phyloP scores from a whole-genome alignment of 2,888 invertebrate species.

The Mythimna ferrago region DNA sequence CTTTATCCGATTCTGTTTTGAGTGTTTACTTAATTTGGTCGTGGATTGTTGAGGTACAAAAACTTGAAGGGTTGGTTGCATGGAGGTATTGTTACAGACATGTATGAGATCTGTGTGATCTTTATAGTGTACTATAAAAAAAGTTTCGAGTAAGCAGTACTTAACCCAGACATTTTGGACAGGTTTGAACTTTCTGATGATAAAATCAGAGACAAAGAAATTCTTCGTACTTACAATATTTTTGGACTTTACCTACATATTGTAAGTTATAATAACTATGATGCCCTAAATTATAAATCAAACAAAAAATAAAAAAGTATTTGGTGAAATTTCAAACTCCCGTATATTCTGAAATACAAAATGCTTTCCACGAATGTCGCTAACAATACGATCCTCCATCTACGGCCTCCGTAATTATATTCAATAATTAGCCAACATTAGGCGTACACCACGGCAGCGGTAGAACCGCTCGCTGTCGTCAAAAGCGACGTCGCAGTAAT shows the following conservation, averaged over 20 bases:
- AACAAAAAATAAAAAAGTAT: no score
- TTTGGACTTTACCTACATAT: background rate
- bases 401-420: conserved; percentile 24
- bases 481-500: conserved; percentile 68
- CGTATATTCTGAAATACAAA: background rate
- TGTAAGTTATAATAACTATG: no score
- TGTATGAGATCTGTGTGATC: conserved; percentile 1
- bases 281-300: no score
- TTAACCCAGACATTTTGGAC: background rate
- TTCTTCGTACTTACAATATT: background rate
- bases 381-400: background rate
- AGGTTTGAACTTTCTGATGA: conserved; percentile 3
- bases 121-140: conserved; percentile 21
- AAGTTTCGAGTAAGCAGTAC: conserved; percentile 30
- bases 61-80: conserved; percentile 21
- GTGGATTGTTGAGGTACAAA: conserved; percentile 8
- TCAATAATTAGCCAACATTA: conserved; percentile 54
- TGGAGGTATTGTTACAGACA: background rate
- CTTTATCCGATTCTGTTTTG: conserved; percentile 62
- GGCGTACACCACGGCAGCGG: conserved; percentile 39
- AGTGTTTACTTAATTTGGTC: conserved; percentile 61
- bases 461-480: conserved; percentile 44
- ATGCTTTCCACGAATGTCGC: background rate
- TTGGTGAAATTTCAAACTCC: background rate
- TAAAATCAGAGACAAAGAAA: conserved; percentile 11